phyloP scores from a whole-genome alignment of 1,140 invertebrate species.

The Brachystomella parvula region DNA sequence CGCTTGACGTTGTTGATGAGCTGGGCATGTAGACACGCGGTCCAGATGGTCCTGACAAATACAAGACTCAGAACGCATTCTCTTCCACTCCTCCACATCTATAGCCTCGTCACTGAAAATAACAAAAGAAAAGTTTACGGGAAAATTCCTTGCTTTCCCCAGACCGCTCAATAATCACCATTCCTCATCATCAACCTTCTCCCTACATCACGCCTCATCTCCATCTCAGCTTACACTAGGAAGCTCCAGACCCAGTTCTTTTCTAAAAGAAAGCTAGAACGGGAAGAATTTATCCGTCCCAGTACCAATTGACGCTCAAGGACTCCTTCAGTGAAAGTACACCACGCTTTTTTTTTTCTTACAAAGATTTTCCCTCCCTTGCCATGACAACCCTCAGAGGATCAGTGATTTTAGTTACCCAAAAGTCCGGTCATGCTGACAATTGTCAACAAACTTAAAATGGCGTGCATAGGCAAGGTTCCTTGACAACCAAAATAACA shows the following conservation, averaged over 20 bases:
- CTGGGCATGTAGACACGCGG: slow-evolving; percentile 33
- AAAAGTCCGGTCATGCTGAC: too few relatives aligned
- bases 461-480: not conserved
- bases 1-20: slow-evolving; percentile 29
- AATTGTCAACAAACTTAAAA: too few relatives aligned
- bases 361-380: not conserved
- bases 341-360: not conserved
- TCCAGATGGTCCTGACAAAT: slow-evolving; percentile 37
- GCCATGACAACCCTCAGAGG: not conserved
- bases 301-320: not conserved
- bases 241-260: too few relatives aligned
- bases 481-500: too few relatives aligned
- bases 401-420: not conserved
- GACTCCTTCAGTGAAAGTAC: not conserved
- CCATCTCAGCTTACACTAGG: too few relatives aligned
- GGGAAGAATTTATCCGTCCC: too few relatives aligned
- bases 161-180: too few relatives aligned
- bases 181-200: too few relatives aligned
- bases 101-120: slow-evolving; percentile 51
- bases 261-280: too few relatives aligned
- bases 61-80: slow-evolving; percentile 62
- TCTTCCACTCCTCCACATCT: slow-evolving; percentile 57
- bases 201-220: too few relatives aligned
- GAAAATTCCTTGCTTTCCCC: too few relatives aligned
- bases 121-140: slow-evolving; percentile 11